Percentiles rank a stretch among this genome's conserved stretches.
Evolutionary conservation across 2,797 vertebrate genomes (phyloP).

Genomic region (Gadopsis marmoratus): DNA sequence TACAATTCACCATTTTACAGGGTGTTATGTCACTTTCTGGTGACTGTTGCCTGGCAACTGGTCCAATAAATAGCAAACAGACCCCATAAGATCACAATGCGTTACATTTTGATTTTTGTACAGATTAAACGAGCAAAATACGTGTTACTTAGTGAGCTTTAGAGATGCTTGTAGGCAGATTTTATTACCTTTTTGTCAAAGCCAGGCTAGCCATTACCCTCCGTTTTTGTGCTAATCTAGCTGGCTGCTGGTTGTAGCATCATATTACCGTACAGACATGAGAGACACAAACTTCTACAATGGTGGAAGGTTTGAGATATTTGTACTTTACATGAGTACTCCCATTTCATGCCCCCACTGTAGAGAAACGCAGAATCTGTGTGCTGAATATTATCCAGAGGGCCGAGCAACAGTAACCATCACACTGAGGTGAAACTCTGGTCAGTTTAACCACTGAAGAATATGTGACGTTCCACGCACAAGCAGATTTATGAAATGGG

Average conservation of each 20-base stretch:
- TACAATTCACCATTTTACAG: not conserved
- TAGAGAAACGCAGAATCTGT: not conserved
- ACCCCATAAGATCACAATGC: not conserved
- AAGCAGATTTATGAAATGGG: not conserved
- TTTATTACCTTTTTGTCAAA: not conserved
- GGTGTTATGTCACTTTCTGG: not conserved
- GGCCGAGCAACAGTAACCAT: not conserved
- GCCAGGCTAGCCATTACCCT: not conserved
- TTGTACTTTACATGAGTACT: not conserved
- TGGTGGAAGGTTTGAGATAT: not conserved
- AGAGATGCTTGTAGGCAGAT: not conserved
- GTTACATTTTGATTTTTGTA: not conserved
- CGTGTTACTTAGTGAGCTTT: not conserved
- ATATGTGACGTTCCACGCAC: not conserved
- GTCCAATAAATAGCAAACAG: not conserved
- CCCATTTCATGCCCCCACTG: not conserved
- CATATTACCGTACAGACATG: not conserved
- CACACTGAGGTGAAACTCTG: not conserved
- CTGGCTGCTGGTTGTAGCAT: not conserved
- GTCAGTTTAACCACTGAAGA: not conserved
- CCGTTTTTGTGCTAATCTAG: not conserved
- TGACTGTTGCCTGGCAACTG: not conserved
- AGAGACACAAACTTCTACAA: not conserved
- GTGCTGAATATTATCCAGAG: not conserved
- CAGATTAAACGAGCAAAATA: too few relatives aligned